Evolutionary conservation across 2,888 invertebrate species (phyloP).

Genomic region (Patella ulyssiponensis): DNA sequence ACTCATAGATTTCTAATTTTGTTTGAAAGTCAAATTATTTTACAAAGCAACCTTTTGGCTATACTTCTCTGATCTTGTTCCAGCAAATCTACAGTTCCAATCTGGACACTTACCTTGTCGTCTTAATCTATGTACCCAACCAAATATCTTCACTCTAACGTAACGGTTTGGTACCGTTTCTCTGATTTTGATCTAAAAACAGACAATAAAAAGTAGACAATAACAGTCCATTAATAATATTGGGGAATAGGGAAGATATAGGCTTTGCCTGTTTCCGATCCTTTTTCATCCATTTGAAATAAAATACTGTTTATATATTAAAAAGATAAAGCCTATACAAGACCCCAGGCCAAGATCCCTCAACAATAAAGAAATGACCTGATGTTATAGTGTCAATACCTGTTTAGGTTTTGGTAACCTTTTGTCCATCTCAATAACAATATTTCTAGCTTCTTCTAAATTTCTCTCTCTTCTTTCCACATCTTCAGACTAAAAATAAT

Average conservation of each 20-base stretch:
- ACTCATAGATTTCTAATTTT: no score
- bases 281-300: no score
- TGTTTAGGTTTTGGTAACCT: conserved; percentile 81
- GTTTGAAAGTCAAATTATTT: no score
- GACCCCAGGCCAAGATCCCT: no score
- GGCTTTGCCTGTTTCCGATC: background rate
- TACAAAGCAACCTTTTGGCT: no score
- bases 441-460: conserved; percentile 91
- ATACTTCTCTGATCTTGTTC: no score
- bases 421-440: conserved; percentile 84
- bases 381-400: conserved; percentile 41
- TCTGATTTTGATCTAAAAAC: conserved; percentile 81
- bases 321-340: no score
- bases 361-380: no score
- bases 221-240: conserved; percentile 11
- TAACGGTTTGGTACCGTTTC: conserved; percentile 78
- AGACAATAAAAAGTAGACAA: background rate
- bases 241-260: background rate
- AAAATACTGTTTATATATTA: no score
- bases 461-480: conserved; percentile 87
- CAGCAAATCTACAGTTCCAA: no score
- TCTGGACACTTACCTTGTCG: conserved; percentile 80
- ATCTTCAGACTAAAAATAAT: conserved; percentile 77
- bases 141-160: conserved; percentile 85
- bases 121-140: conserved; percentile 97